phyloP scores from a whole-genome alignment of 2,888 invertebrate genomes.

The Philopedon plagiatum region DNA sequence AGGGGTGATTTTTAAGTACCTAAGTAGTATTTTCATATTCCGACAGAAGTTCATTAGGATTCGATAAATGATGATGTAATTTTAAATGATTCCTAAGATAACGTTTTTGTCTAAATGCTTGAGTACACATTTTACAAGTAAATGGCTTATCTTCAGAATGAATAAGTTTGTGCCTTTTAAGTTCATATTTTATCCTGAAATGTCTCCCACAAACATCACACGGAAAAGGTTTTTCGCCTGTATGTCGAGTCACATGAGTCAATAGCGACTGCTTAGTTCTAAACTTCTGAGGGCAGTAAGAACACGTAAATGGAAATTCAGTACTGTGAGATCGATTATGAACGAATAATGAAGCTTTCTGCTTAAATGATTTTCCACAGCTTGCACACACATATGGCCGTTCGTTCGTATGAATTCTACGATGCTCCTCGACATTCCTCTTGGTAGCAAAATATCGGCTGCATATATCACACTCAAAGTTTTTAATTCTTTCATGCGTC shows the following conservation, averaged over 20 bases:
- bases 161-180: conserved; percentile 72
- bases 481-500: conserved; percentile 75
- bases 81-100: conserved; percentile 71
- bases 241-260: conserved; percentile 74
- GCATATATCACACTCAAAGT: conserved; percentile 74
- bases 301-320: conserved; percentile 73
- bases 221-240: conserved; percentile 75
- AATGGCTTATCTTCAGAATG: conserved; percentile 72
- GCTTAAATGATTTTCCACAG: conserved; percentile 77
- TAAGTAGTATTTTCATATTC: conserved; percentile 25
- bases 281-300: conserved; percentile 75
- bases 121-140: conserved; percentile 67
- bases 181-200: conserved; percentile 75
- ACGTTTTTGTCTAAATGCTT: conserved; percentile 70
- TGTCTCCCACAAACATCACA: conserved; percentile 73
- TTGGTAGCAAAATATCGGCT: conserved; percentile 73
- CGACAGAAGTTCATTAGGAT: conserved; percentile 28
- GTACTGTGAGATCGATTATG: conserved; percentile 75
- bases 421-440: conserved; percentile 74
- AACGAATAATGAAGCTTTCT: conserved; percentile 77
- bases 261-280: conserved; percentile 73
- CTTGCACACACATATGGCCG: conserved; percentile 73
- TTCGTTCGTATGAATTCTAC: conserved; percentile 75
- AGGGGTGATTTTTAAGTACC: too few species aligned
- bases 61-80: conserved; percentile 63